Evolutionary conservation across 2,797 vertebrate genomes (phyloP).

Genomic region (Acrossocheilus wenchowensis): DNA sequence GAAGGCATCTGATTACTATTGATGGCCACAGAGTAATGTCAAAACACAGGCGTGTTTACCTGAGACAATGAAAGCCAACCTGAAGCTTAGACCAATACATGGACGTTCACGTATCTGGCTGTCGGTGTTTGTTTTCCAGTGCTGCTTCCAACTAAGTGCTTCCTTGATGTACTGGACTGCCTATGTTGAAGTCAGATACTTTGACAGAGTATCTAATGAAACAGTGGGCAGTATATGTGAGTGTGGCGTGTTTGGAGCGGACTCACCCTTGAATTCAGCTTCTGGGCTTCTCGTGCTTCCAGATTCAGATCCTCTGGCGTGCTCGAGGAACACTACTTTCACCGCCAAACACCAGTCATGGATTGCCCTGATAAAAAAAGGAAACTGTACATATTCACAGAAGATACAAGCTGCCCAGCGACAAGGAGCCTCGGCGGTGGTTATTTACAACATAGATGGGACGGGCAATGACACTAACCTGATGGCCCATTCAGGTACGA

Average conservation of each 20-base stretch:
- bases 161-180: constrained; percentile 74
- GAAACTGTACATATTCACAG: constrained; percentile 86
- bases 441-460: constrained; percentile 83
- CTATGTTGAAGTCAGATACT: constrained; percentile 75
- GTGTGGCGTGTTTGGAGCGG: constrained; percentile 81
- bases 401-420: constrained; percentile 81
- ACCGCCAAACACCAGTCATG: constrained; percentile 66
- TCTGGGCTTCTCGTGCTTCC: constrained; percentile 79
- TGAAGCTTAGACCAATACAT: constrained; percentile 12
- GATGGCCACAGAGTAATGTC: neutral
- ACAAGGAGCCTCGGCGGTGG: constrained; percentile 81
- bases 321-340: constrained; percentile 73
- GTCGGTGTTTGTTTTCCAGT: constrained; percentile 62
- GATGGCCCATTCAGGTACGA: constrained; percentile 82
- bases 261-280: constrained; percentile 72
- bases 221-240: constrained; percentile 71
- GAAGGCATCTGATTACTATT: constrained; percentile 81
- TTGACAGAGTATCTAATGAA: constrained; percentile 66
- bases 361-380: constrained; percentile 90
- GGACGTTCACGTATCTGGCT: constrained; percentile 41
- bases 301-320: constrained; percentile 77
- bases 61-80: constrained; percentile 32
- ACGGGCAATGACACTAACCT: constrained; percentile 72
- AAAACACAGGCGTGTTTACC: constrained; percentile 29
- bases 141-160: constrained; percentile 47